A percentile compares a stretch with the other conserved stretches of the same genome.
phyloP scores from a whole-genome alignment of 1,140 invertebrate genomes.

The Maniola jurtina region DNA sequence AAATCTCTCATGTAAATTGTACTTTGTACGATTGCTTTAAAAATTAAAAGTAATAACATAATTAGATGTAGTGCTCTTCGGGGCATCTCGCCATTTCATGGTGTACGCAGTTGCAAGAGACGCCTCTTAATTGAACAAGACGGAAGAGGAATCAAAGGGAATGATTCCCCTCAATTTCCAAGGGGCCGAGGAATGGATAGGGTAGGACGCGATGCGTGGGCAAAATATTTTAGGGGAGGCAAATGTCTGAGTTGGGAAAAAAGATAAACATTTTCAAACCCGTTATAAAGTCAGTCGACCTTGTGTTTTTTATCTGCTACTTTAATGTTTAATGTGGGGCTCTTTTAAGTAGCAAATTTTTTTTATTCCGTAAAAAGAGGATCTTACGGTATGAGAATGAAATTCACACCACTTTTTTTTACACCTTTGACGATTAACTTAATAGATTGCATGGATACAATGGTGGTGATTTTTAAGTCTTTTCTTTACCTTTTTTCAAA shows the following conservation, averaged over 20 bases:
- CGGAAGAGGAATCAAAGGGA: constrained; percentile 76
- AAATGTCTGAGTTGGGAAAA: constrained; percentile 38
- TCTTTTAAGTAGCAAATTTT: not conserved
- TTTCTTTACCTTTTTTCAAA: too few species aligned
- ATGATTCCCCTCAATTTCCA: constrained; percentile 70
- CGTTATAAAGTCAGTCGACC: constrained; percentile 10
- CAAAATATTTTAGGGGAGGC: constrained; percentile 64
- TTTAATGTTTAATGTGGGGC: not conserved
- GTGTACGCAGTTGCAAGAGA: constrained; percentile 55
- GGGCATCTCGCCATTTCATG: constrained; percentile 50
- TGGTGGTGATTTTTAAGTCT: too few species aligned
- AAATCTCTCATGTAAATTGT: constrained; percentile 23
- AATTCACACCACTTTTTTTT: too few species aligned
- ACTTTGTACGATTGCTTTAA: constrained; percentile 31
- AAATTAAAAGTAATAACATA: constrained; percentile 42
- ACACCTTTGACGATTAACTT: too few species aligned
- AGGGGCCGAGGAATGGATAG: constrained; percentile 45
- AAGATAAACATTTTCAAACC: constrained; percentile 24
- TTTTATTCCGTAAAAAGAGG: too few species aligned
- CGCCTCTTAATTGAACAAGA: constrained; percentile 75
- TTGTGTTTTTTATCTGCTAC: not conserved
- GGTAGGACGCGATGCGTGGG: constrained; percentile 65
- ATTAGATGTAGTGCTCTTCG: constrained; percentile 46
- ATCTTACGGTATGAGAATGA: too few species aligned
- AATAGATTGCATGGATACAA: too few species aligned